Evolutionary conservation across 2,888 invertebrate genomes (phyloP), one percentile per base, ranked within the genome.

Genomic region (Ichneumon xanthorius): DNA sequence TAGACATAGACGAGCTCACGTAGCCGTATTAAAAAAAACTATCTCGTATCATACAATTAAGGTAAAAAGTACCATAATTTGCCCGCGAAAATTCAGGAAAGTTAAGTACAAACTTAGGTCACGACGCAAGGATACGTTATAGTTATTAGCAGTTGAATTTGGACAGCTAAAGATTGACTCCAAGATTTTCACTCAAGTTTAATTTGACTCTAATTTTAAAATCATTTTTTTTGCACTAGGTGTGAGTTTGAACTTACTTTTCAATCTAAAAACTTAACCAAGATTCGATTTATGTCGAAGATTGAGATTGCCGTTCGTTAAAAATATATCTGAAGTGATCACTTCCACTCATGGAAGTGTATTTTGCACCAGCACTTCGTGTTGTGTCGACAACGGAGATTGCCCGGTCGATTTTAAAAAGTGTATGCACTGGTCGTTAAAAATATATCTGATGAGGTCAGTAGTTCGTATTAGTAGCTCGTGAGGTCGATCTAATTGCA

Each of bases 1-100:
- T 40, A 71, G 80, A 33, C 53, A 30, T 48, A 58, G 61, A 61
- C 14, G 16, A 30, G 61, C 61, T 14, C 61, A 61, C 61, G 61
- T 30, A 16, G 30, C 30, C 16, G 16, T 30, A 30, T 40, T 7
- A 45, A 45, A 45, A 63, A 6, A 33, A 30, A 30, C 30, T 14
- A 26, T 33, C 30, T 33, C 61, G 1, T 63, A 63, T 63, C 30
- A 30, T 63, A 63, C 61, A n/a, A 63, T 30, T 26, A 33, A 63
- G 33, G 33, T 33, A 63, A 16, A 45, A 45, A 4, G 16, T 45
- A 45, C 45, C 45, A 16, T 63, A 33, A 33, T 33, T 6, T 30
- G n/a, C 33, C 5, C 33, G n/a, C 61, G 61, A 30, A 30, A n/a
- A 63, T 16, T 1, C 30, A 30, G 16, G 4, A 4, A 33, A 33